These are phyloP conservation scores for Lasioglossum oenotherae DNA, from an alignment of 2,888 invertebrate genomes.

Conservation along the genomic window DNA sequence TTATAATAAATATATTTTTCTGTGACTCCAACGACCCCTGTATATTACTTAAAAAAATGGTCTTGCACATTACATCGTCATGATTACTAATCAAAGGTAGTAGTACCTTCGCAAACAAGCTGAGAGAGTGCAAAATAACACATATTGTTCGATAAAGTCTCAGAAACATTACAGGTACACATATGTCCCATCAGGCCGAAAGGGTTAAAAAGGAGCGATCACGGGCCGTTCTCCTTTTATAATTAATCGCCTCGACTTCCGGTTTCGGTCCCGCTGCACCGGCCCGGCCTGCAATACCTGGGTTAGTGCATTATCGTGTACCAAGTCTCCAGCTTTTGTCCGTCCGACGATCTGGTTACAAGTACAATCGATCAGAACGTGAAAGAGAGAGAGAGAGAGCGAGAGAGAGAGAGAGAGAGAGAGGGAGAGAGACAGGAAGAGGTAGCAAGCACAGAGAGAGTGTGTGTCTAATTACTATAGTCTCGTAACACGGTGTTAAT, in stretches of 20 bases:
- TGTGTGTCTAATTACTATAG: slow-evolving; percentile 56
- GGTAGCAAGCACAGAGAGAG: neutral
- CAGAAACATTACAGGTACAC: neutral
- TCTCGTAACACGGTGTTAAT: slow-evolving; percentile 59
- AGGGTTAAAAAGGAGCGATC: neutral
- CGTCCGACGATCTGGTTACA: slow-evolving; percentile 59
- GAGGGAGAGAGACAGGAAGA: neutral
- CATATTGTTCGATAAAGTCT: neutral
- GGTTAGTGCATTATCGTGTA: slow-evolving; percentile 65
- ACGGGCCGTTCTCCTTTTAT: slow-evolving; percentile 24
- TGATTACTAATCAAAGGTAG: neutral
- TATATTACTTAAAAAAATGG: neutral
- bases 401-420: too few species aligned
- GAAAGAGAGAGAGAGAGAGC: neutral
- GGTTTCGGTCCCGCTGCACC: neutral
- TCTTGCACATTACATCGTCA: neutral
- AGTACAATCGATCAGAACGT: slow-evolving; percentile 55
- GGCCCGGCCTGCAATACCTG: neutral
- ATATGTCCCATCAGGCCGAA: neutral
- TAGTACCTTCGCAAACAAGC: neutral
- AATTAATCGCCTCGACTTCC: slow-evolving; percentile 49
- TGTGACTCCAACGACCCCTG: neutral
- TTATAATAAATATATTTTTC: neutral
- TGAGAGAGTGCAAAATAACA: neutral
- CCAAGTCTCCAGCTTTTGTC: slow-evolving; percentile 52